Evolutionary conservation across 2,888 invertebrate genomes (phyloP), one percentile per base, ranked within the genome.

Genomic region (Diaphora mendica): DNA sequence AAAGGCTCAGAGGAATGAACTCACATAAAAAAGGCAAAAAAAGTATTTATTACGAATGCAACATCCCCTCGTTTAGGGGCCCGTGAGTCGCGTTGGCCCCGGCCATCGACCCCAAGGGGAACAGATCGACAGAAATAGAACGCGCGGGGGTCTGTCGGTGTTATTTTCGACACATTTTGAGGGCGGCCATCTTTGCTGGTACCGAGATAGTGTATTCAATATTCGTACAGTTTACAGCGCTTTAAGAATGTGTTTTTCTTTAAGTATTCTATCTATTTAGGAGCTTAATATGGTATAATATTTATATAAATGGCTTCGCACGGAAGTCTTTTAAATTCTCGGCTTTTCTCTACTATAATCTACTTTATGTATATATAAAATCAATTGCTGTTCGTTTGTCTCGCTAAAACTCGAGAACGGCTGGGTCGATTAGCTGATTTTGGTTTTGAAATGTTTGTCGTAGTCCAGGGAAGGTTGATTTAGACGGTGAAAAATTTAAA

Each of bases 41-140:
- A 67, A 30, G 17, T 30, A 30, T 17, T 23, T 30, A 67, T 67
- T 67, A 48, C 48, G 30, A 15, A 67, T 13, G 11, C 23, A 33
- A 30, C 67, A 67, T 64, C 69, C 74, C 71, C 55, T 74, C 48
- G 20, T 48, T 48, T 72, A 68, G 72, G 70, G 72, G 73, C 65
- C 73, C 44, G n/a, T 42, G 30, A 62, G 71, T 23, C 66, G 72
- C 72, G 66, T 62, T 69, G 71, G 71, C 83, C 82, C 77, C 79
- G 87, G 88, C 76, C 89, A 76, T 79, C 85, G 89, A 89, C 89
- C 89, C 81, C 84, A 86, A 81, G 87, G 87, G 86, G 80, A 82
- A 73, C 71, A 72, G 17, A 39, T 26, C 68, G 78, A 80, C 87
- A 70, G 77, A 88, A 88, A 89, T 89, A 89, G 86, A 79, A 81